Evolutionary conservation across 2,888 invertebrate species (phyloP).

Genomic region (Parnassius smintheus): DNA sequence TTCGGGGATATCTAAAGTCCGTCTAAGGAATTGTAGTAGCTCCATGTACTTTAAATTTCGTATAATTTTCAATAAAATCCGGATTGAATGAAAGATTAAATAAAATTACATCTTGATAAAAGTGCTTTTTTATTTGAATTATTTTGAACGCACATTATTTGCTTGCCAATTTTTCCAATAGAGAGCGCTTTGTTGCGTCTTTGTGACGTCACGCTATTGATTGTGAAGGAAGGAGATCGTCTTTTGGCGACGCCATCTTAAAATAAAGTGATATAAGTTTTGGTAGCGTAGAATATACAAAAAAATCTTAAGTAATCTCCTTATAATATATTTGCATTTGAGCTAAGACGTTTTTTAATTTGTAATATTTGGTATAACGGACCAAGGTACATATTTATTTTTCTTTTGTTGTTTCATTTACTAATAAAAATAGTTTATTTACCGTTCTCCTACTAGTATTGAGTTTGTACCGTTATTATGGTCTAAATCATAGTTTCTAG

Average conservation of each 20-base stretch:
- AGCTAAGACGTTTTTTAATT: conserved; percentile 66
- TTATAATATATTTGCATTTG: conserved; percentile 63
- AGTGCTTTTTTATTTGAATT: not conserved
- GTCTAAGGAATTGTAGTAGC: no score
- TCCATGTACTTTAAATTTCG: no score
- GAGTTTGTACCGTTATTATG: conserved; percentile 66
- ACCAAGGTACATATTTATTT: conserved; percentile 87
- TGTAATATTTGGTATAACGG: conserved; percentile 86
- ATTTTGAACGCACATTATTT: conserved; percentile 34
- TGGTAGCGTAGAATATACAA: conserved; percentile 79
- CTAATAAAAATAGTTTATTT: conserved; percentile 70
- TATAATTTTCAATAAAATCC: no score
- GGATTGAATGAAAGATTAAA: no score
- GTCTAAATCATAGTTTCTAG: conserved; percentile 40
- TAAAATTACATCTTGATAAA: no score
- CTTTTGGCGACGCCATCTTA: conserved; percentile 81
- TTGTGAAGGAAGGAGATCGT: conserved; percentile 72
- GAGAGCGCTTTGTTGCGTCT: conserved; percentile 66
- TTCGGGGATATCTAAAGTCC: no score
- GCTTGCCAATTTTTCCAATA: conserved; percentile 41
- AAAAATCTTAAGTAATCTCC: conserved; percentile 77
- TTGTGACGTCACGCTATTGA: conserved; percentile 80
- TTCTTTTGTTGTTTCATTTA: conserved; percentile 54
- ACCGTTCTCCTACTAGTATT: conserved; percentile 62
- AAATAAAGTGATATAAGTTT: conserved; percentile 82